phyloP scores from a whole-genome alignment of 2,888 invertebrate species.

The Heliconius erato region DNA sequence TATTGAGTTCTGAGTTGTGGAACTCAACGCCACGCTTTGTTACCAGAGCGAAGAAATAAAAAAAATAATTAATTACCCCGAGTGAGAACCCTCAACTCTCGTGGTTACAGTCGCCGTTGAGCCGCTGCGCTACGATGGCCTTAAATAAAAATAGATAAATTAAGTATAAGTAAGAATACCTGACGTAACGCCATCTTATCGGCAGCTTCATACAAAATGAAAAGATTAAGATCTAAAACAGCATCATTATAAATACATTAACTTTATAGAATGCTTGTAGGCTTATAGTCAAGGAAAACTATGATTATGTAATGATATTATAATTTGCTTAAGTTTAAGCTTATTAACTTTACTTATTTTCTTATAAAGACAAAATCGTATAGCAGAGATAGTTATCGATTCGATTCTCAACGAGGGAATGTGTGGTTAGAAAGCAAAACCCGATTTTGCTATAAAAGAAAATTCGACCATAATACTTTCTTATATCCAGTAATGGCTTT shows the following conservation, averaged over 20 bases:
- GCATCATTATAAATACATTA: slow-evolving; percentile 26
- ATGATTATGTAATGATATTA: slow-evolving; percentile 15
- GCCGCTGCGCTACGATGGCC: too few relatives aligned
- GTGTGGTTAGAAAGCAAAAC: too few relatives aligned
- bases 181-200: not conserved
- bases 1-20: too few relatives aligned
- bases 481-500: too few relatives aligned
- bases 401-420: too few relatives aligned
- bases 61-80: not conserved
- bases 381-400: too few relatives aligned
- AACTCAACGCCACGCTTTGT: not conserved
- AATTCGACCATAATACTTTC: too few relatives aligned
- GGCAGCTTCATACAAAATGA: not conserved
- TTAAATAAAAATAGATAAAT: not conserved
- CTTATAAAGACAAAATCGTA: too few relatives aligned
- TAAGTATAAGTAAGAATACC: not conserved
- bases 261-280: not conserved
- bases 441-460: too few relatives aligned
- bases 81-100: not conserved
- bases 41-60: not conserved
- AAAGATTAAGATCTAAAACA: slow-evolving; percentile 24
- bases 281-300: slow-evolving; percentile 4
- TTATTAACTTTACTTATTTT: too few relatives aligned
- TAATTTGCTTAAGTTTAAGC: too few relatives aligned
- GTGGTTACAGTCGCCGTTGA: not conserved